phyloP scores from a whole-genome alignment of 2,888 invertebrate genomes.

The Biston betularia region DNA sequence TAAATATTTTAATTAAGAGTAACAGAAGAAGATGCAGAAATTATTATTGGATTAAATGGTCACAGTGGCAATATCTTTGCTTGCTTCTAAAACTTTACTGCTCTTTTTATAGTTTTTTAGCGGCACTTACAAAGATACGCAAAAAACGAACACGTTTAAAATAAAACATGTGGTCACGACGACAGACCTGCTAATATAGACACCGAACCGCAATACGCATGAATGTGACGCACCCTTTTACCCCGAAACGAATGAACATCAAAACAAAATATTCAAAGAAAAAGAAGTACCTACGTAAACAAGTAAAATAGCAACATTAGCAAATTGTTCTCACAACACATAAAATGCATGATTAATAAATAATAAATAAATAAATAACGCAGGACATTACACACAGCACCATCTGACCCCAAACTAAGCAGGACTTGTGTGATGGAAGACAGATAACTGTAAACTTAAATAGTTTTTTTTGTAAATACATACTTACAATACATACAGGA shows the following conservation, averaged over 20 bases:
- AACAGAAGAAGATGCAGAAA: conserved; percentile 18
- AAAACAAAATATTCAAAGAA: conserved; percentile 13
- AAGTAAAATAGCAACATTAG: neutral
- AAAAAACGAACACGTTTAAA: conserved; percentile 52
- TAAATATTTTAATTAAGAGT: conserved; percentile 54
- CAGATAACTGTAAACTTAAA: no score
- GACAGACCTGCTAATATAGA: conserved; percentile 46
- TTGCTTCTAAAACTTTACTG: conserved; percentile 34
- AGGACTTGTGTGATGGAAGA: no score
- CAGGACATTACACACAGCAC: no score
- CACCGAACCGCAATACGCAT: conserved; percentile 42
- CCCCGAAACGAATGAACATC: conserved; percentile 45
- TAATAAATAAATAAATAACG: no score
- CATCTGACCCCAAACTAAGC: no score
- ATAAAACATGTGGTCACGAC: conserved; percentile 49
- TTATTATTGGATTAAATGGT: conserved; percentile 31
- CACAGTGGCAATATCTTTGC: conserved; percentile 34
- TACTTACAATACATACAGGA: no score
- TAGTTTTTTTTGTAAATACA: no score
- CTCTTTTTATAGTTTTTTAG: conserved; percentile 36
- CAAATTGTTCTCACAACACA: neutral
- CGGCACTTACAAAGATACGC: conserved; percentile 54
- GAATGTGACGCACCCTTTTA: conserved; percentile 43
- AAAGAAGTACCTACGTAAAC: conserved; percentile 9
- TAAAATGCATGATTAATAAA: no score